Evolutionary conservation across 2,113 vertebrate species (phyloP).

Genomic region (Phainopepla nitens): DNA sequence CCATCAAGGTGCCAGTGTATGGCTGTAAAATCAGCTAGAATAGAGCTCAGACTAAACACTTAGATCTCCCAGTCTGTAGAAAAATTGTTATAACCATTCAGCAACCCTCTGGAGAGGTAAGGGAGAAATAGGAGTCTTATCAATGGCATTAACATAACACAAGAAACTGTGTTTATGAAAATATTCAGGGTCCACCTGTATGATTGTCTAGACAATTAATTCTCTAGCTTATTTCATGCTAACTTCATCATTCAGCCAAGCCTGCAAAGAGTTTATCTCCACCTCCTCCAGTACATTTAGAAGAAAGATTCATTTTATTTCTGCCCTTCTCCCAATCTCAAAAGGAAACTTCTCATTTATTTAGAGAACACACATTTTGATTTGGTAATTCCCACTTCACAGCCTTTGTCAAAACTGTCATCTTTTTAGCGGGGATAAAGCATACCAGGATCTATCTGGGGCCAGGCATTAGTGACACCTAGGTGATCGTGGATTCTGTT

Average conservation of each 20-base stretch:
- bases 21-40: background rate
- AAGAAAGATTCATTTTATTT: background rate
- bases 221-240: background rate
- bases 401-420: background rate
- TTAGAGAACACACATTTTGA: background rate
- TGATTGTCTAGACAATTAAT: background rate
- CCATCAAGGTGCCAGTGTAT: background rate
- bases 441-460: background rate
- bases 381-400: background rate
- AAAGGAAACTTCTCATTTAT: background rate
- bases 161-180: background rate
- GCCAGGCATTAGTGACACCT: background rate
- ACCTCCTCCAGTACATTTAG: background rate
- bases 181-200: background rate
- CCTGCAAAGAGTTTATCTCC: background rate
- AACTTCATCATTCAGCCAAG: background rate
- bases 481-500: fast-evolving
- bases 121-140: background rate
- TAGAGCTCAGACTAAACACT: background rate
- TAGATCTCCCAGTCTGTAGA: background rate
- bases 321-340: background rate
- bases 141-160: fast-evolving
- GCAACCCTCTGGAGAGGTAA: background rate
- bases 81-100: background rate
- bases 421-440: background rate